These are phyloP conservation scores for Alligator sinensis DNA, from an alignment of 2,113 vertebrate genomes.

Conservation along the genomic window DNA sequence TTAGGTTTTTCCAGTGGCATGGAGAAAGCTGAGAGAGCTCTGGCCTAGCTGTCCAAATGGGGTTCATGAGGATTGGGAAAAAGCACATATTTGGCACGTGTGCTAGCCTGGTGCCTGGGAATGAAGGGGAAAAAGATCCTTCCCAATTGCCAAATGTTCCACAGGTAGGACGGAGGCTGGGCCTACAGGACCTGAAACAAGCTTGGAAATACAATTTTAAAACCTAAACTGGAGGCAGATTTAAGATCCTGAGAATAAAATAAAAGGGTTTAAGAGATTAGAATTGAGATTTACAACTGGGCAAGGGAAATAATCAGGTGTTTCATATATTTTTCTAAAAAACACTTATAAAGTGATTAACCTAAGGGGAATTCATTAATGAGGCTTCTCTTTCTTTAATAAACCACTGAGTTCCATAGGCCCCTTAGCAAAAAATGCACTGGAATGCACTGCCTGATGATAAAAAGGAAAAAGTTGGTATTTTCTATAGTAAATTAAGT, in stretches of 20 bases:
- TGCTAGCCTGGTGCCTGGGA: background rate
- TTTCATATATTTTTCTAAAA: background rate
- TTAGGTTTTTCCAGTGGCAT: background rate
- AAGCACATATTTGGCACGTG: background rate
- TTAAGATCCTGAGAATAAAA: background rate
- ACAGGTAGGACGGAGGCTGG: background rate
- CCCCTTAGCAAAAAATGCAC: background rate
- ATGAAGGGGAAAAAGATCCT: background rate
- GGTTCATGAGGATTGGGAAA: background rate
- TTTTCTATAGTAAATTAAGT: background rate
- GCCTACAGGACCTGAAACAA: background rate
- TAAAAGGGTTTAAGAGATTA: background rate
- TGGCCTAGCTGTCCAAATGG: background rate
- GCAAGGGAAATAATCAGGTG: background rate
- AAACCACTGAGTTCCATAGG: background rate
- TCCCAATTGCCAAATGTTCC: background rate
- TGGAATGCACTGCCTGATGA: background rate
- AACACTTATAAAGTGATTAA: background rate
- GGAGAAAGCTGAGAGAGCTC: background rate
- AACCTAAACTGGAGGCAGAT: background rate
- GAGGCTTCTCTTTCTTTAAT: background rate
- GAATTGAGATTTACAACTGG: background rate
- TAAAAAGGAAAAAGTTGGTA: background rate
- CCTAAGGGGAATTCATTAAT: background rate
- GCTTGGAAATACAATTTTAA: slow-evolving; percentile 22